Conservation (phyloP, 1,140 invertebrate genomes). For the Microplitis mediator region DNA sequence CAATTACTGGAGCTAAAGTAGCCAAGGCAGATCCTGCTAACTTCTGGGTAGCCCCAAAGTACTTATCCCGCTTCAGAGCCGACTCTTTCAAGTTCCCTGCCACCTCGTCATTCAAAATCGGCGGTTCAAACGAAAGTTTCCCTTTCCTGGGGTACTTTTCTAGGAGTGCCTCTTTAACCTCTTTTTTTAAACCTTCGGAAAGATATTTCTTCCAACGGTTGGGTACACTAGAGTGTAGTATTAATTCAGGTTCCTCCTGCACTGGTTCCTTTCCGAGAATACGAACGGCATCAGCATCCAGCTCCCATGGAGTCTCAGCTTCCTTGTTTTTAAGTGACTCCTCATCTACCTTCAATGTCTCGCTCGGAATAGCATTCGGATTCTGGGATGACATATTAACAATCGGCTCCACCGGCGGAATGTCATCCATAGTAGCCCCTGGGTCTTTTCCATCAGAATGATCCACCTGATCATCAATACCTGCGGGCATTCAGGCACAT, state of each 20-base stretch:
- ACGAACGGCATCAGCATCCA: not conserved
- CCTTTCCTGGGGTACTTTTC: not conserved
- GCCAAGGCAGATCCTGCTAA: not conserved
- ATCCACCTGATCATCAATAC: not conserved
- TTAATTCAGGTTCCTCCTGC: not conserved
- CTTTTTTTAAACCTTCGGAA: slow-evolving; percentile 1
- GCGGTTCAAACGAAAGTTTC: slow-evolving; percentile 5
- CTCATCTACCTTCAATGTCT: not conserved
- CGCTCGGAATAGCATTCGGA: not conserved
- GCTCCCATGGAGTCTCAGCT: not conserved
- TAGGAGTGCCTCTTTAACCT: not conserved
- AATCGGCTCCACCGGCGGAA: not conserved
- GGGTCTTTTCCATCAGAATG: not conserved
- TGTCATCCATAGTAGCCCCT: not conserved
- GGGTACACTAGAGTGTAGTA: not conserved
- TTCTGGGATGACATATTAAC: not conserved
- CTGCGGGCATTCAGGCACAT: not conserved
- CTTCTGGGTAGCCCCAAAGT: not conserved
- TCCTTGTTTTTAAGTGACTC: not conserved
- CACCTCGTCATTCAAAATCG: slow-evolving; percentile 5
- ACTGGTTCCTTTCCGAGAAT: not conserved
- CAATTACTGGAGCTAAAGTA: not conserved
- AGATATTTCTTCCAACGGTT: slow-evolving; percentile 8
- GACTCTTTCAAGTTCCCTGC: slow-evolving; percentile 6
- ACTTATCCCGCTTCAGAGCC: not conserved